A percentile compares a stretch with the other conserved stretches of the same genome.
phyloP scores from a whole-genome alignment of 2,113 vertebrate genomes.

The Xyrauchen texanus region DNA sequence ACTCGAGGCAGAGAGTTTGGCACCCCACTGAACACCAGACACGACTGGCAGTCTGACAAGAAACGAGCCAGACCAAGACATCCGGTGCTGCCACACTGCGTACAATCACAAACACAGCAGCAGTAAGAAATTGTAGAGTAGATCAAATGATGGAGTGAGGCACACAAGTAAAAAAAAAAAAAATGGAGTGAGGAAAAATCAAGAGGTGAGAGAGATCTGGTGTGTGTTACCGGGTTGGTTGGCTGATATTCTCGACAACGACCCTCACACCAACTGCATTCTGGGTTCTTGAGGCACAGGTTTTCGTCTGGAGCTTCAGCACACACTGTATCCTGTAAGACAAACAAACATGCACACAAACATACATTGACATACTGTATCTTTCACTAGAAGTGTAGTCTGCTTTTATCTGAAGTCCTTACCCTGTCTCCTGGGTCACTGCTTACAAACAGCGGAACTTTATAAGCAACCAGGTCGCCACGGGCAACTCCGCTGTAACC shows the following conservation, averaged over 20 bases:
- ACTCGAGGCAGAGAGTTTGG: constrained; percentile 71
- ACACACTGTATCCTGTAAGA: constrained; percentile 79
- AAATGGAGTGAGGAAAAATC: no score
- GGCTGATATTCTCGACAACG: constrained; percentile 85
- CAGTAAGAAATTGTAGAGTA: neutral
- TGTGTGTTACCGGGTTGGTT: constrained; percentile 70
- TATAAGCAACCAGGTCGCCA: constrained; percentile 87
- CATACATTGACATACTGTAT: neutral
- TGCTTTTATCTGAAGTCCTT: constrained; percentile 34
- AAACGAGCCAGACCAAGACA: constrained; percentile 87
- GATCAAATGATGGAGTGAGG: no score
- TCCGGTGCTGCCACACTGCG: constrained; percentile 84
- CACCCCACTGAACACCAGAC: constrained; percentile 83
- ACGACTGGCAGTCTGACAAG: constrained; percentile 87
- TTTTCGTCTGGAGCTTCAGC: constrained; percentile 85
- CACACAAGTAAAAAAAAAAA: neutral
- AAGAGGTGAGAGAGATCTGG: neutral
- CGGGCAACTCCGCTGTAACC: constrained; percentile 87
- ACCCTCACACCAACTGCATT: constrained; percentile 89
- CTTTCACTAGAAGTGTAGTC: no score
- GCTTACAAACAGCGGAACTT: constrained; percentile 89
- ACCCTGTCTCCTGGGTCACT: constrained; percentile 79
- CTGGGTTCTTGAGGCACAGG: constrained; percentile 85
- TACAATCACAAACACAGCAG: constrained; percentile 3
- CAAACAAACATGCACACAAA: constrained; percentile 34